Conservation (phyloP, 2,888 invertebrate species). For the Heterodera filipjevi region DNA sequence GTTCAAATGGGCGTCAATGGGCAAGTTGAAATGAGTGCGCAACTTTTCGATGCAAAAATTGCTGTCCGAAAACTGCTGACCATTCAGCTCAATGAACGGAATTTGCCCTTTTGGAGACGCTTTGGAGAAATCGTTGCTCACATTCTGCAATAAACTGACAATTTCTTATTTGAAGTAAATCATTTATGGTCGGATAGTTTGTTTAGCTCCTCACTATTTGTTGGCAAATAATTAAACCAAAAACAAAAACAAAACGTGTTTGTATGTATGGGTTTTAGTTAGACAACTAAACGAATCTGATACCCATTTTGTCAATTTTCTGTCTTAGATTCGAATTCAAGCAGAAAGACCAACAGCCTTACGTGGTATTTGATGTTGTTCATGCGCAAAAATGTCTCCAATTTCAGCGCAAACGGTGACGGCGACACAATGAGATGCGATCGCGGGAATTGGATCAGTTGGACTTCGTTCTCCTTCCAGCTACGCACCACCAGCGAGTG, state of each 20-base stretch:
- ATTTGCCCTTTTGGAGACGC: conserved; percentile 68
- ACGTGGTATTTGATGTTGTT: conserved; percentile 76
- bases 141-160: conserved; percentile 48
- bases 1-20: conserved; percentile 43
- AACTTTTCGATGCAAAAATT: conserved; percentile 76
- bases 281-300: too few species aligned
- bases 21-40: conserved; percentile 37
- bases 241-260: too few species aligned
- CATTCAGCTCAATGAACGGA: conserved; percentile 88
- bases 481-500: conserved; percentile 51
- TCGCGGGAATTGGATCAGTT: conserved; percentile 64
- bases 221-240: too few species aligned
- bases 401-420: conserved; percentile 42
- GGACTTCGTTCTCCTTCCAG: conserved; percentile 44
- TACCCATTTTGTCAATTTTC: background rate
- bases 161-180: background rate
- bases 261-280: too few species aligned
- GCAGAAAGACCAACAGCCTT: too few species aligned
- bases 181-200: too few species aligned
- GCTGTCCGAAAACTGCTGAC: conserved; percentile 90
- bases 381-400: conserved; percentile 76
- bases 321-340: too few species aligned
- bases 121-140: conserved; percentile 55
- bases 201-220: too few species aligned
- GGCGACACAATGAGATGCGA: conserved; percentile 69